A percentile compares a stretch with the other conserved stretches of the same genome.
These are phyloP conservation scores for Rhynchotus rufescens DNA, from an alignment of 2,797 vertebrate species.

Conservation along the genomic window DNA sequence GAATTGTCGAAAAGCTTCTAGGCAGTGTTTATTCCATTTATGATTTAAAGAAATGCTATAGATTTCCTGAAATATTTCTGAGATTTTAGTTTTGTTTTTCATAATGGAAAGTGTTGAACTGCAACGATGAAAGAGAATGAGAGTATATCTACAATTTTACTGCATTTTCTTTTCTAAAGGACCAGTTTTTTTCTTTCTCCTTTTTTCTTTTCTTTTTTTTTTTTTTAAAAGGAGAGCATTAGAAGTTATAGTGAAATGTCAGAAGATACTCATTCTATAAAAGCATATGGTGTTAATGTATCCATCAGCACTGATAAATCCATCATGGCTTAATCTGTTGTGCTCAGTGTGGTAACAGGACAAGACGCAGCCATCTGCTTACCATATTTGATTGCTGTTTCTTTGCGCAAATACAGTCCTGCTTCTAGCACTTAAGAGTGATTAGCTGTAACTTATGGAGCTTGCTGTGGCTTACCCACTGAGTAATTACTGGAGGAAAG, in stretches of 20 bases:
- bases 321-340: slow-evolving; percentile 67
- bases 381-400: slow-evolving; percentile 74
- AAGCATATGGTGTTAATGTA: slow-evolving; percentile 65
- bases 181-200: background rate
- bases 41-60: background rate
- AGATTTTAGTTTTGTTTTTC: background rate
- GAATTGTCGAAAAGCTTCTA: background rate
- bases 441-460: slow-evolving; percentile 74
- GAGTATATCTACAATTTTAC: background rate
- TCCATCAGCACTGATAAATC: slow-evolving; percentile 69
- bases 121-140: background rate
- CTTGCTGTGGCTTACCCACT: slow-evolving; percentile 44
- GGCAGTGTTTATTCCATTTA: background rate
- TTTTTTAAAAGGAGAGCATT: background rate
- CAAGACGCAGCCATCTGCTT: slow-evolving; percentile 79
- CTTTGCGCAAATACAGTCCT: slow-evolving; percentile 66
- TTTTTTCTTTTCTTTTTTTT: too few species aligned
- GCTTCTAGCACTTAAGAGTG: slow-evolving; percentile 72
- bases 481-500: slow-evolving; percentile 70
- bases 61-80: background rate
- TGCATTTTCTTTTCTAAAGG: background rate
- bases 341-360: slow-evolving; percentile 63
- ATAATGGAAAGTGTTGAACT: background rate
- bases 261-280: slow-evolving; percentile 65
- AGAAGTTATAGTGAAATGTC: slow-evolving; percentile 52